Percentiles rank a stretch among this genome's conserved stretches.
Evolutionary conservation across 2,888 invertebrate genomes (phyloP).

Genomic region (Cataglyphis livida): DNA sequence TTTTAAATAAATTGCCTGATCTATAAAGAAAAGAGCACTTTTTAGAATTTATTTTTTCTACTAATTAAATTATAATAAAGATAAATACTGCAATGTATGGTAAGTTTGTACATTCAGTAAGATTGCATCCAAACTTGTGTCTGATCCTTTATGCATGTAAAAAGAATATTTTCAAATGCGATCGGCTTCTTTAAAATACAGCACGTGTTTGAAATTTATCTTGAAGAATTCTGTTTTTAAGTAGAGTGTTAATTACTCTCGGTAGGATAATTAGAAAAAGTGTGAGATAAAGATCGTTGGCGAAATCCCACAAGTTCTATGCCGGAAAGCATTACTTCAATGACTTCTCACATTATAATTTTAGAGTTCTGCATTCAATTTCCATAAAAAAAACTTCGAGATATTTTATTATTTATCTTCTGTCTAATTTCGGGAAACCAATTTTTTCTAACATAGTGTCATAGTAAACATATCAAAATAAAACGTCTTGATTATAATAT

Average conservation of each 20-base stretch:
- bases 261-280: constrained; percentile 33
- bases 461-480: neutral
- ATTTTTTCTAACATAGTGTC: neutral
- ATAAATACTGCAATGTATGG: neutral
- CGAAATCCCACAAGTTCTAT: constrained; percentile 63
- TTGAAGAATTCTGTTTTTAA: constrained; percentile 26
- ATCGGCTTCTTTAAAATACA: constrained; percentile 12
- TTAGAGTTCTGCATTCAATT: constrained; percentile 50
- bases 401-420: constrained; percentile 15
- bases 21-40: neutral
- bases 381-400: neutral
- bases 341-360: constrained; percentile 71
- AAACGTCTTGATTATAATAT: neutral
- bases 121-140: neutral
- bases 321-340: constrained; percentile 68
- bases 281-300: constrained; percentile 67
- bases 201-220: constrained; percentile 33
- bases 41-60: constrained; percentile 1
- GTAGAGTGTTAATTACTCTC: constrained; percentile 25
- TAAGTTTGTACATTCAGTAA: neutral
- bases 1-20: neutral
- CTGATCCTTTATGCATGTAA: neutral
- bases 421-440: neutral
- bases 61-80: constrained; percentile 15
- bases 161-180: neutral